Conservation (phyloP, 2,797 vertebrate genomes). For the Micrastur ruficollis region DNA sequence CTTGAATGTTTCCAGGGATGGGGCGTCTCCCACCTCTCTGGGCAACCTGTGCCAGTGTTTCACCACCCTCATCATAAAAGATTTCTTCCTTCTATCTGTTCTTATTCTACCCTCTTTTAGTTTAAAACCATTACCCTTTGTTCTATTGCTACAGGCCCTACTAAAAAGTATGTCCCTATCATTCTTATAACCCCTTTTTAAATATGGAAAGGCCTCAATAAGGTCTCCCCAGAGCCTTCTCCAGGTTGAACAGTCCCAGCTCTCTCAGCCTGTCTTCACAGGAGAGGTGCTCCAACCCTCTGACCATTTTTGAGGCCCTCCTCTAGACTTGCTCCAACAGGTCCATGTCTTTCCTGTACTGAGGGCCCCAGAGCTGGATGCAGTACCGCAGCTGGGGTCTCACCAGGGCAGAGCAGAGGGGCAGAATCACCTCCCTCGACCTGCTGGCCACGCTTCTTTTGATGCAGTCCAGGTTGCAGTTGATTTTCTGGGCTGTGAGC, state of each 20-base stretch:
- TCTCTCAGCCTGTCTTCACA: background rate
- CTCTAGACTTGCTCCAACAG: too few species aligned
- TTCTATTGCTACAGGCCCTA: too few species aligned
- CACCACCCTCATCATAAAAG: background rate
- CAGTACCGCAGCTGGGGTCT: background rate
- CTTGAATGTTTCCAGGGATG: background rate
- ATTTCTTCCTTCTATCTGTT: background rate
- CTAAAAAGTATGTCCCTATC: too few species aligned
- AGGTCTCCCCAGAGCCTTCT: background rate
- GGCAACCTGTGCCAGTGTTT: background rate
- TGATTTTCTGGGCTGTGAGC: too few species aligned
- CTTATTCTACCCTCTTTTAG: too few species aligned
- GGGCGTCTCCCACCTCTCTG: background rate
- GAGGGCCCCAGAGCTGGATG: background rate
- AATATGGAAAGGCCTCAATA: background rate
- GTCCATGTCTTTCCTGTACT: background rate
- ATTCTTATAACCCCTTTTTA: background rate
- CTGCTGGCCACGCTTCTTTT: too few species aligned
- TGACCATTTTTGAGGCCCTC: background rate
- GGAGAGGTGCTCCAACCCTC: background rate
- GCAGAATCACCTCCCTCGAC: background rate
- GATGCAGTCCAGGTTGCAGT: too few species aligned
- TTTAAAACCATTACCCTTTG: too few species aligned
- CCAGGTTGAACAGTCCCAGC: background rate
- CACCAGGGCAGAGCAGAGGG: background rate